These are phyloP conservation scores for Manis crassicaudata DNA, from an alignment of 2,797 vertebrate genomes.

Conservation along the genomic window DNA sequence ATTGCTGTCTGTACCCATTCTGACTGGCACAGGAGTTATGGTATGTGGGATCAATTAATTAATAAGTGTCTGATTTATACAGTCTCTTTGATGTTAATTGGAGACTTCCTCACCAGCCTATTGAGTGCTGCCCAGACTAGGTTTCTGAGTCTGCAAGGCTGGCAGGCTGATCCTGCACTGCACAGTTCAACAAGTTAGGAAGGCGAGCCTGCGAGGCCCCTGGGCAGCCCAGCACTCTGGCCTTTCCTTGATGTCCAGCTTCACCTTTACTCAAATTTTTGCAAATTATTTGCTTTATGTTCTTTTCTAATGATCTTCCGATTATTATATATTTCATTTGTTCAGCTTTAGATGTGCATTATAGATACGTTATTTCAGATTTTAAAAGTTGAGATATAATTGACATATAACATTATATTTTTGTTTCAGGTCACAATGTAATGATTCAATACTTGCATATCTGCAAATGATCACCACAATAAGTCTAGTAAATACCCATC, in stretches of 20 bases:
- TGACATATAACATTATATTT: no score
- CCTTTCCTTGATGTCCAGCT: background rate
- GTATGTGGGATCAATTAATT: background rate
- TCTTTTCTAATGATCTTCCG: background rate
- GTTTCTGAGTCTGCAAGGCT: background rate
- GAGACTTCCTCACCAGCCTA: background rate
- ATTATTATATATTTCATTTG: background rate
- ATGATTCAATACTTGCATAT: no score
- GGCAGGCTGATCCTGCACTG: background rate
- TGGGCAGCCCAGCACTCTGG: no score
- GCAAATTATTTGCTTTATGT: background rate
- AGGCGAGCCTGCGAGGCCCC: background rate
- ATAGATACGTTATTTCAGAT: no score
- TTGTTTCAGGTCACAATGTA: no score
- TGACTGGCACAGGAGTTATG: background rate
- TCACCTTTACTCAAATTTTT: background rate
- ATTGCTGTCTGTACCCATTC: background rate
- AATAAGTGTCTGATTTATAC: constrained; percentile 14
- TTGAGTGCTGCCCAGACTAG: background rate
- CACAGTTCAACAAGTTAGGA: background rate
- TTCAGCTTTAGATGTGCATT: no score
- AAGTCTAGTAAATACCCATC: no score
- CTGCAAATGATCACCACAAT: no score
- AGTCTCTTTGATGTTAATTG: background rate
- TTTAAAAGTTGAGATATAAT: no score